Percentiles rank a stretch among this genome's conserved stretches.
Conservation (phyloP, 2,113 vertebrate species). For the Beaufortia kweichowensis region DNA sequence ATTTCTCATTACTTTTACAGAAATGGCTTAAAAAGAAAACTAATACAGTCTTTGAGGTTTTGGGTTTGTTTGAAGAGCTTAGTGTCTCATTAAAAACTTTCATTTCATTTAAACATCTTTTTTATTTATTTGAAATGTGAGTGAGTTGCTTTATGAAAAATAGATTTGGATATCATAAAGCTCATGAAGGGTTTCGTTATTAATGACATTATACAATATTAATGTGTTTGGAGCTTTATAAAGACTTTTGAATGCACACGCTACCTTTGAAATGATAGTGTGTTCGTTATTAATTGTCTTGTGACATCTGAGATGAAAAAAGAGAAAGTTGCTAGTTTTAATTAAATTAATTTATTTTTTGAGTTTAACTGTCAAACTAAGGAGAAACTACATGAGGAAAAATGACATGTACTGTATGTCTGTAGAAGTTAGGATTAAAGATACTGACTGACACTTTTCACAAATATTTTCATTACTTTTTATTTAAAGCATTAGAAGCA, state of each 20-base stretch:
- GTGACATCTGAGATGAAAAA: conserved; percentile 23
- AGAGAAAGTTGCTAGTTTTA: conserved; percentile 39
- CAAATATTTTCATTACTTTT: no score
- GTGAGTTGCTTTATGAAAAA: conserved; percentile 49
- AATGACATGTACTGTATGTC: neutral
- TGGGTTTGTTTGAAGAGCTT: conserved; percentile 41
- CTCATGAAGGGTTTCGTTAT: conserved; percentile 52
- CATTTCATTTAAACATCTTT: conserved; percentile 50
- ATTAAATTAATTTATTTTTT: conserved; percentile 37
- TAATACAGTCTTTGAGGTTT: conserved; percentile 13
- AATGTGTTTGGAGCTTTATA: conserved; percentile 43
- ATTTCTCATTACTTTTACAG: conserved; percentile 34
- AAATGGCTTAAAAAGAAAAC: conserved; percentile 20
- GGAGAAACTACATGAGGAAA: conserved; percentile 2
- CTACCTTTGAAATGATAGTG: conserved; percentile 50
- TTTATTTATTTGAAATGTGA: conserved; percentile 46
- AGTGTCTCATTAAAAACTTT: conserved; percentile 48
- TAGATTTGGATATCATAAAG: conserved; percentile 48
- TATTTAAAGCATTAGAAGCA: no score
- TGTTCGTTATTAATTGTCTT: conserved; percentile 44
- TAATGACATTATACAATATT: no score
- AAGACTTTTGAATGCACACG: conserved; percentile 30
- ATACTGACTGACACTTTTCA: neutral
- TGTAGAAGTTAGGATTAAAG: neutral
- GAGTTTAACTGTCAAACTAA: conserved; percentile 1